These are phyloP conservation scores for Drymodes brunneopygia DNA, from an alignment of 2,113 vertebrate genomes.

Conservation along the genomic window DNA sequence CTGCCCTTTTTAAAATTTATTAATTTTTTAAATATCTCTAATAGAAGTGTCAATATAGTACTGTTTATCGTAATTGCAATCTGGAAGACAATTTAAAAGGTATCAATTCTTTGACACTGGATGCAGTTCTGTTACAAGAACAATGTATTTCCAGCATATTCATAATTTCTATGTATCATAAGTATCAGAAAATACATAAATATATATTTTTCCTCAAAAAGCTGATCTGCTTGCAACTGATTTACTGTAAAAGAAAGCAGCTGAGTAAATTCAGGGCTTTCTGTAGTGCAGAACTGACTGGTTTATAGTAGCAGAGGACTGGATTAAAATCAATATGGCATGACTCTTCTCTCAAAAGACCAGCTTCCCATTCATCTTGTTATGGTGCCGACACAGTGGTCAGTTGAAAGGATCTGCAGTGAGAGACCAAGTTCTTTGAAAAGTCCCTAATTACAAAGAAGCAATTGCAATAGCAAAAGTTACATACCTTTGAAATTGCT, in stretches of 20 bases:
- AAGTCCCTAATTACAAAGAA: constrained; percentile 16
- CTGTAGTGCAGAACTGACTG: background rate
- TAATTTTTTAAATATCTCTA: background rate
- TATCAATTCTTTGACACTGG: background rate
- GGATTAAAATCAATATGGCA: background rate
- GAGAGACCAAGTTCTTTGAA: constrained; percentile 1
- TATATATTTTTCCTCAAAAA: background rate
- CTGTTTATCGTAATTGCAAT: background rate
- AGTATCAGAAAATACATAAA: background rate
- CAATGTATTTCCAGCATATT: background rate
- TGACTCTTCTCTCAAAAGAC: background rate
- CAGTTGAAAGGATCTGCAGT: constrained; percentile 8
- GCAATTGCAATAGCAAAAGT: background rate
- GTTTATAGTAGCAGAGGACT: background rate
- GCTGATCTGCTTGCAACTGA: background rate
- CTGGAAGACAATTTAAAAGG: background rate
- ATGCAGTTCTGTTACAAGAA: background rate
- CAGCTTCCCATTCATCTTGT: background rate
- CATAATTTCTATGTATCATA: background rate
- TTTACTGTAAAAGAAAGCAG: background rate
- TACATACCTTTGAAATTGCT: constrained; percentile 34
- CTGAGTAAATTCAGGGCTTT: background rate
- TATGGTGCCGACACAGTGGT: background rate
- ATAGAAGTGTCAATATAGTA: background rate
- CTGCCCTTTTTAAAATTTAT: background rate